Conservation (phyloP, 2,888 invertebrate genomes). For the Xestoiulus laeticollis region DNA sequence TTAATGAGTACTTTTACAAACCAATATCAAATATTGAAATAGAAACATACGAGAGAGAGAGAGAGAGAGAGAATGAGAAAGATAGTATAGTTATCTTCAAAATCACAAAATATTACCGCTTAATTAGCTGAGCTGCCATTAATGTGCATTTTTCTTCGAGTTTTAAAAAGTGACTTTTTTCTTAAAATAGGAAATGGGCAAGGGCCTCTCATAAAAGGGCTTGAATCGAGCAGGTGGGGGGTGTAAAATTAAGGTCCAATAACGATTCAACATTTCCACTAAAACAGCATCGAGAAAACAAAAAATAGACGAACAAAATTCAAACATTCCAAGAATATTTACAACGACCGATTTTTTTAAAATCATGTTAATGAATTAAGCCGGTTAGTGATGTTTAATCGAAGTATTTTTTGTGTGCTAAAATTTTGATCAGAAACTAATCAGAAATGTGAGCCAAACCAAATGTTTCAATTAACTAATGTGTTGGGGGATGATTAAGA, state of each 20-base stretch:
- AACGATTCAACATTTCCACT: not conserved
- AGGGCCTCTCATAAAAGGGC: not conserved
- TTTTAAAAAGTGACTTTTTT: conserved; percentile 10
- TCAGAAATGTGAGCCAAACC: not conserved
- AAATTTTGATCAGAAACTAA: not conserved
- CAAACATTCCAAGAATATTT: not conserved
- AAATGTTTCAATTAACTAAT: not conserved
- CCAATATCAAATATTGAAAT: conserved; percentile 34
- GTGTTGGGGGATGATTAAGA: conserved; percentile 27
- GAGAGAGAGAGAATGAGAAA: not conserved
- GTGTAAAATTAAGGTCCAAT: not conserved
- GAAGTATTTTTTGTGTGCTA: not conserved
- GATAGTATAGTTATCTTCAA: conserved; percentile 17
- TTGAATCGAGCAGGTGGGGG: too few relatives aligned
- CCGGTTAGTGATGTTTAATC: not conserved
- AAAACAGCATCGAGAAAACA: not conserved
- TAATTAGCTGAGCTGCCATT: conserved; percentile 33
- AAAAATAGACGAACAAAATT: not conserved
- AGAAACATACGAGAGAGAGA: conserved; percentile 1
- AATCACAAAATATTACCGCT: conserved; percentile 14
- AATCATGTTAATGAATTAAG: not conserved
- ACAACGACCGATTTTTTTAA: not conserved
- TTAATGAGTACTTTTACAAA: conserved; percentile 10
- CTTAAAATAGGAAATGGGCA: not conserved
- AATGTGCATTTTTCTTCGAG: conserved; percentile 2